phyloP scores from a whole-genome alignment of 2,113 vertebrate genomes.

The Mormoops blainvillei region DNA sequence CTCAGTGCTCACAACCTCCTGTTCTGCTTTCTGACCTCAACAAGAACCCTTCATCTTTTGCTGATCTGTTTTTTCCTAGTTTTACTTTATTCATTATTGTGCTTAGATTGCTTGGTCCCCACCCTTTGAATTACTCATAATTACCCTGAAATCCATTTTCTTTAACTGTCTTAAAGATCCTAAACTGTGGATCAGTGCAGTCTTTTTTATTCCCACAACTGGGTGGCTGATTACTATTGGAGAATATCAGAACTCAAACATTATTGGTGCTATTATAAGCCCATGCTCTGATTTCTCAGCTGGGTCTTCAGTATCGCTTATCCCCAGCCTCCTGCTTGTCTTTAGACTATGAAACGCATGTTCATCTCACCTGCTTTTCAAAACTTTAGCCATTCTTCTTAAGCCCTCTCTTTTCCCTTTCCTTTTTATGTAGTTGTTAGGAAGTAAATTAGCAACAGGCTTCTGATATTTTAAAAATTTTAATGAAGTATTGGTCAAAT shows the following conservation, averaged over 20 bases:
- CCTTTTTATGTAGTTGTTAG: background rate
- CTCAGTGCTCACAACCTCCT: background rate
- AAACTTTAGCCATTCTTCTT: background rate
- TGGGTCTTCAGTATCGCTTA: background rate
- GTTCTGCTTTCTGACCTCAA: background rate
- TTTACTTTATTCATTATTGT: constrained; percentile 10
- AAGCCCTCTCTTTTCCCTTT: background rate
- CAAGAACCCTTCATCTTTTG: background rate
- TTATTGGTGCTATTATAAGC: background rate
- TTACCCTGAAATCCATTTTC: constrained; percentile 5
- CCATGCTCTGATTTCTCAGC: background rate
- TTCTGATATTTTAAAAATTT: constrained; percentile 17
- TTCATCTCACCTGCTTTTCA: background rate
- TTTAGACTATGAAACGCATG: background rate
- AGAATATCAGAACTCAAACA: background rate
- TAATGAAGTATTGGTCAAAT: background rate
- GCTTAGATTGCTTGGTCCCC: background rate
- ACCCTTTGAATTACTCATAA: constrained; percentile 1
- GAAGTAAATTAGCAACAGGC: background rate
- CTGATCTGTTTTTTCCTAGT: background rate
- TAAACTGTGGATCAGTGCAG: background rate
- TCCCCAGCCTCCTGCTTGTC: background rate
- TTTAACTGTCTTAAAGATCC: background rate
- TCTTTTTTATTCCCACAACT: background rate
- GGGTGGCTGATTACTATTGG: background rate